Percentiles rank a stretch among this genome's conserved stretches.
These are phyloP conservation scores for Tolypeutes matacus DNA, from an alignment of 2,797 vertebrate species.

Conservation along the genomic window DNA sequence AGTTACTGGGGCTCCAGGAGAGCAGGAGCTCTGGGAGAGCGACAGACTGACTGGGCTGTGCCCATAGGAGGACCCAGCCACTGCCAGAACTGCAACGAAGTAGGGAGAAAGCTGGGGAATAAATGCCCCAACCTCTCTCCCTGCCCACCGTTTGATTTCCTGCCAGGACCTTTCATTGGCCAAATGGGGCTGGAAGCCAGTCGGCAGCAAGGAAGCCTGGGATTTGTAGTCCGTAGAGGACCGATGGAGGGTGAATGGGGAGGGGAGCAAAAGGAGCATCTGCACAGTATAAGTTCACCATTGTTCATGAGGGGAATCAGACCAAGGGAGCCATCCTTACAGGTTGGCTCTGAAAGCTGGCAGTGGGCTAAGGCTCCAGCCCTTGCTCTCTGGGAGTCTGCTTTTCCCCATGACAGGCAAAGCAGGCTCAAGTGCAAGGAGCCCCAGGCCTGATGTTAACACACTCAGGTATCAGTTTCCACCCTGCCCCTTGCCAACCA, in stretches of 20 bases:
- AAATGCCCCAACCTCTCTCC: background rate
- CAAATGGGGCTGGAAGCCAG: conserved; percentile 27
- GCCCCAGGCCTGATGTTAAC: background rate
- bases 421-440: background rate
- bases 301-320: background rate
- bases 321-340: background rate
- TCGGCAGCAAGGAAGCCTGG: conserved; percentile 47
- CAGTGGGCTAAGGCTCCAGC: background rate
- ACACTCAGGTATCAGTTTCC: background rate
- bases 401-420: background rate
- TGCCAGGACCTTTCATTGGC: background rate
- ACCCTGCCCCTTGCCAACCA: background rate
- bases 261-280: background rate
- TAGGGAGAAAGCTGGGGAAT: background rate
- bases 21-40: background rate
- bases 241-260: background rate
- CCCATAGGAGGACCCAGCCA: background rate
- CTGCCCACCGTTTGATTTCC: background rate
- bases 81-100: background rate
- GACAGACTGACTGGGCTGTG: background rate
- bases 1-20: background rate
- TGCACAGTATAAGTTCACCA: background rate
- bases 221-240: conserved; percentile 38
- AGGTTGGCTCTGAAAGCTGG: background rate
- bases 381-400: background rate